These are phyloP conservation scores for Fissipunctia ypsillon DNA, from an alignment of 2,888 invertebrate species.

Conservation along the genomic window DNA sequence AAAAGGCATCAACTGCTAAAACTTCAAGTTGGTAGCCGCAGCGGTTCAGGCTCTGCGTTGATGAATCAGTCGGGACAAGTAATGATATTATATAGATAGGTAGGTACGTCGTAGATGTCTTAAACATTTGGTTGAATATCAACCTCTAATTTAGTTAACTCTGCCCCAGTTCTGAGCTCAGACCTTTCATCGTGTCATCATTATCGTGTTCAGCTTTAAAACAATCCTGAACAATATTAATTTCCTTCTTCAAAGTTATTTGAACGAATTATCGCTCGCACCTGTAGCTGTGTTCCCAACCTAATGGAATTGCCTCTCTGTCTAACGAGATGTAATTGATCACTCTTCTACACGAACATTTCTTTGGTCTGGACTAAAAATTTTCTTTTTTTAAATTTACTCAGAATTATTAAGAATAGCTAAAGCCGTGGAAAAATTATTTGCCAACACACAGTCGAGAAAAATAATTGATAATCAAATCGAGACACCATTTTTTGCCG, in stretches of 20 bases:
- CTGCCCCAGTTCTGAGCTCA: not conserved
- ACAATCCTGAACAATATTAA: slow-evolving; percentile 15
- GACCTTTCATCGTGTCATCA: not conserved
- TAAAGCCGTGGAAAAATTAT: not conserved
- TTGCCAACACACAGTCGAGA: not conserved
- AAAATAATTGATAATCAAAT: no score
- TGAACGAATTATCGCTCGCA: slow-evolving; percentile 22
- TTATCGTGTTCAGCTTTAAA: not conserved
- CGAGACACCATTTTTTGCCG: no score
- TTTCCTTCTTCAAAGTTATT: slow-evolving; percentile 25
- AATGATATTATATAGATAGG: no score
- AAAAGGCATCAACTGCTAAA: no score
- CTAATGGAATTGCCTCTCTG: slow-evolving; percentile 26
- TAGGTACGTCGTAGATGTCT: not conserved
- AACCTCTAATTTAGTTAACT: not conserved
- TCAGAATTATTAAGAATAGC: not conserved
- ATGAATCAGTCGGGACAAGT: no score
- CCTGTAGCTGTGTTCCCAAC: slow-evolving; percentile 35
- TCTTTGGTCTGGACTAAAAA: slow-evolving; percentile 4
- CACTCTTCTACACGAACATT: slow-evolving; percentile 27
- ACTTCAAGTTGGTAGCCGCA: no score
- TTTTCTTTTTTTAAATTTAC: no score
- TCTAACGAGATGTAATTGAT: slow-evolving; percentile 45
- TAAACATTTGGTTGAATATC: not conserved
- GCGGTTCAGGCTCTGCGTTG: no score